phyloP scores from a whole-genome alignment of 2,113 vertebrate species.

The Alces alces region DNA sequence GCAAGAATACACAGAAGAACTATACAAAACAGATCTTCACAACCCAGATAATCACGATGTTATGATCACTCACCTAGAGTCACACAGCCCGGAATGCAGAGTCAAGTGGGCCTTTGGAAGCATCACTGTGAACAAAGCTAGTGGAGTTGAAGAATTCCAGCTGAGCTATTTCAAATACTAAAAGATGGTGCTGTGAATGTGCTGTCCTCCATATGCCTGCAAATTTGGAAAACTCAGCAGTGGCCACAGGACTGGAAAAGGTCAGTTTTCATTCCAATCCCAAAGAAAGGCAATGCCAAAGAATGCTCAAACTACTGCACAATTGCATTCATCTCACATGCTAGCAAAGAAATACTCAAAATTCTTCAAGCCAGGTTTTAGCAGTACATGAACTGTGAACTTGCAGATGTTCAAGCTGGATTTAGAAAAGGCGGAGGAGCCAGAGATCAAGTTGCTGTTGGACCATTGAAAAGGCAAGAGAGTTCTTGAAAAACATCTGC shows the following conservation, averaged over 20 bases:
- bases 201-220: background rate
- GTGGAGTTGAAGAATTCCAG: background rate
- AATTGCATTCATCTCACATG: background rate
- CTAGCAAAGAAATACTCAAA: background rate
- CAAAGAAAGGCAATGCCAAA: background rate
- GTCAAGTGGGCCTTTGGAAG: background rate
- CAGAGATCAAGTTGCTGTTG: background rate
- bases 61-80: background rate
- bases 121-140: background rate
- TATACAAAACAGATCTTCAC: background rate
- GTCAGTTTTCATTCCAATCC: background rate
- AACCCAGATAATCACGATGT: rapidly evolving
- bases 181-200: background rate
- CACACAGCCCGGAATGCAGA: background rate
- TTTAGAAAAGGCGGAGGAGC: background rate
- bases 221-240: background rate
- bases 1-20: background rate
- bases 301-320: background rate
- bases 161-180: background rate
- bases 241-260: background rate
- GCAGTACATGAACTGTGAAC: background rate
- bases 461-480: background rate
- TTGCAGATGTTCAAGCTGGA: background rate
- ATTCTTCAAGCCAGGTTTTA: background rate
- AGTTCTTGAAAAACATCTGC: background rate